Evolutionary conservation across 53 echinoderm and acorn worm species (phyloP).

Genomic region (Holothuria scabra): DNA sequence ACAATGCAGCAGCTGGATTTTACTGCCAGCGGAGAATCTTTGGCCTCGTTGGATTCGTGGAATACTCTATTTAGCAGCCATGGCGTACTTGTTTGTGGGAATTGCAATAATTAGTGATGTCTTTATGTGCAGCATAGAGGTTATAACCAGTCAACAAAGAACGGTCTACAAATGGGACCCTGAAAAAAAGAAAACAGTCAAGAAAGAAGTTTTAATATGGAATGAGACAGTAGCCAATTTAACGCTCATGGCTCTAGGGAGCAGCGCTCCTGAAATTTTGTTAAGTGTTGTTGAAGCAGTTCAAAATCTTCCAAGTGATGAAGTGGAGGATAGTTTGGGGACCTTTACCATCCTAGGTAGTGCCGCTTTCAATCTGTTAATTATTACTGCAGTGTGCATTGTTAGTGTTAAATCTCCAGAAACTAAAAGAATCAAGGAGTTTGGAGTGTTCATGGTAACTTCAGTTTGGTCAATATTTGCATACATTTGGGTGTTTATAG

Average conservation of each 20-base stretch:
- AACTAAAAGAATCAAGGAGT: constrained; percentile 80
- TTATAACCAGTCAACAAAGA: constrained; percentile 92
- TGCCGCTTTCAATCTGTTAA: constrained; percentile 91
- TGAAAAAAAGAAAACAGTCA: constrained; percentile 75
- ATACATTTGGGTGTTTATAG: constrained; percentile 91
- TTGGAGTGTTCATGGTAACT: constrained; percentile 93
- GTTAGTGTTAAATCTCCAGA: constrained; percentile 84
- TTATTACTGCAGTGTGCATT: constrained; percentile 90
- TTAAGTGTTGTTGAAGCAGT: constrained; percentile 75
- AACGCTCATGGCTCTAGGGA: constrained; percentile 96
- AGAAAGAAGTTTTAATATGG: constrained; percentile 92
- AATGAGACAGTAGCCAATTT: constrained; percentile 96
- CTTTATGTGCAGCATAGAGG: constrained; percentile 98
- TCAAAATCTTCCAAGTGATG: constrained; percentile 38
- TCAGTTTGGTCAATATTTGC: constrained; percentile 97
- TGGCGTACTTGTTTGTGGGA: constrained; percentile 91
- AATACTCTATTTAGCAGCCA: constrained; percentile 72
- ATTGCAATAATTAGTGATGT: constrained; percentile 96
- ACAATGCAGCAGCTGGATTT: constrained; percentile 80
- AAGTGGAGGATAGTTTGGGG: constrained; percentile 76
- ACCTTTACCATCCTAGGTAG: constrained; percentile 96
- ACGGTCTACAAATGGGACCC: constrained; percentile 85
- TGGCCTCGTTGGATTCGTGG: constrained; percentile 84
- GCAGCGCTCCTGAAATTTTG: constrained; percentile 96
- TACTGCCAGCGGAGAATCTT: constrained; percentile 94